Base-by-base conservation (phyloP, 2,888 invertebrate genomes). In the Thecophora atra region DNA sequence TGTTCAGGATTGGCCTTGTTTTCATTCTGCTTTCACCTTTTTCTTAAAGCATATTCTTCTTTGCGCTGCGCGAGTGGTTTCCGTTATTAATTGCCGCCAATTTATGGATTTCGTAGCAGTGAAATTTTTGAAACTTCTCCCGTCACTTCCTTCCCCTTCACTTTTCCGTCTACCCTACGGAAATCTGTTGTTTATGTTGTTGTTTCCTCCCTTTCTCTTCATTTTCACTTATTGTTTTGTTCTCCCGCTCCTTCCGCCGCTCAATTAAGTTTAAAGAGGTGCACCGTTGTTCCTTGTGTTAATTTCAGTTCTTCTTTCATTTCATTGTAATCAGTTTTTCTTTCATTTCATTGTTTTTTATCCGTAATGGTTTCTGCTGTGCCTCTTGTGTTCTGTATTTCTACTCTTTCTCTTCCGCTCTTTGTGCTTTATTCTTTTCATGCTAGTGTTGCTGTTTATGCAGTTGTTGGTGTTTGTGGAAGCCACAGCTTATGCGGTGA, bases 81-180 rank as follows among this genome's bases (percentile, higher is more conserved):
- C 74, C 30, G 26, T 82, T 81, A 81, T 81, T 81, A 81, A 82
- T 81, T 81, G 82, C 78, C 79, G 79, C 74, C 76, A 82, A 82
- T 81, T 81, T 82, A 81, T 81, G 81, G 75, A 73, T 81, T 82
- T 81, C 75, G 77, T 81, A 81, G 82, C 81, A 82, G 78, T 81
- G 52, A 70, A 68, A 68, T 56, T 68, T 19, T n/a, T 42, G 47
- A 47, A 47, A 47, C 11, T 44, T 24, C 2, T 56, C 1, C 19
- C 24, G n/a, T 56, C 19, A 21, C 26, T 28, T 24, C 60, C 11
- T 13, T 26, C 28, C 28, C 8, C 17, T 15, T 26, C 24, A 1
- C 58, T 58, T 6, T 26, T 13, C 60, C 28, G 28, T 26, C 56
- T 3, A 56, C 56, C 0, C 26, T n/a, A n/a, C n/a, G n/a, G n/a